phyloP scores from a whole-genome alignment of 2,888 invertebrate species.

The Dasypolia templi region DNA sequence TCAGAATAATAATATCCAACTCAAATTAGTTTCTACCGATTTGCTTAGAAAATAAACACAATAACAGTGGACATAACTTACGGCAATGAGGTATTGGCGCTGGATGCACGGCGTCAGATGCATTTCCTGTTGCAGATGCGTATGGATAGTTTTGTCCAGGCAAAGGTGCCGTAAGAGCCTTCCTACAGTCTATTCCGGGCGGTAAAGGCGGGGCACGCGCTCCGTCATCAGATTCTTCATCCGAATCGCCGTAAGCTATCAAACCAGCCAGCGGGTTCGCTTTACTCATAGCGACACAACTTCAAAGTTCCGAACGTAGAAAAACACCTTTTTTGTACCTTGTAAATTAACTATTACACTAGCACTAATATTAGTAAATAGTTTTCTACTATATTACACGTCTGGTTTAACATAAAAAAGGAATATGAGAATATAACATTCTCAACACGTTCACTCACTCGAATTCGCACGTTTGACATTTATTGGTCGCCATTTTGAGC shows the following conservation, averaged over 20 bases:
- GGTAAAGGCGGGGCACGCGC: conserved; percentile 30
- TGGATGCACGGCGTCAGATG: conserved; percentile 78
- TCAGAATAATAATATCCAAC: not conserved
- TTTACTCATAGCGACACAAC: conserved; percentile 80
- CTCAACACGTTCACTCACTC: conserved; percentile 23
- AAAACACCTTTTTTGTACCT: not conserved
- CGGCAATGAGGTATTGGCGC: conserved; percentile 86
- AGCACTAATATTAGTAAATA: not conserved
- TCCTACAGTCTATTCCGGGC: conserved; percentile 26
- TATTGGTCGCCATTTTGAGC: conserved; percentile 40
- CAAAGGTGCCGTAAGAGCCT: conserved; percentile 27
- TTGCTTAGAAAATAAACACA: not conserved
- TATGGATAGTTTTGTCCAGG: conserved; percentile 47
- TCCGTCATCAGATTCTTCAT: conserved; percentile 82
- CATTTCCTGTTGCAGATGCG: conserved; percentile 29
- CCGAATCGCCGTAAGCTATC: conserved; percentile 86
- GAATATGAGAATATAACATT: conserved; percentile 6
- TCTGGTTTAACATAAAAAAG: not conserved
- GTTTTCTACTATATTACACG: not conserved
- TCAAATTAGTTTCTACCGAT: too few species aligned
- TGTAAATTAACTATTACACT: not conserved
- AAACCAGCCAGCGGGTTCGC: conserved; percentile 82
- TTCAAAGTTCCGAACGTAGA: conserved; percentile 9
- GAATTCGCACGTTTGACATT: conserved; percentile 41
- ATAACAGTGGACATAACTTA: conserved; percentile 70